These are phyloP conservation scores for Syngnathus acus DNA, from an alignment of 2,797 vertebrate species.

Conservation along the genomic window DNA sequence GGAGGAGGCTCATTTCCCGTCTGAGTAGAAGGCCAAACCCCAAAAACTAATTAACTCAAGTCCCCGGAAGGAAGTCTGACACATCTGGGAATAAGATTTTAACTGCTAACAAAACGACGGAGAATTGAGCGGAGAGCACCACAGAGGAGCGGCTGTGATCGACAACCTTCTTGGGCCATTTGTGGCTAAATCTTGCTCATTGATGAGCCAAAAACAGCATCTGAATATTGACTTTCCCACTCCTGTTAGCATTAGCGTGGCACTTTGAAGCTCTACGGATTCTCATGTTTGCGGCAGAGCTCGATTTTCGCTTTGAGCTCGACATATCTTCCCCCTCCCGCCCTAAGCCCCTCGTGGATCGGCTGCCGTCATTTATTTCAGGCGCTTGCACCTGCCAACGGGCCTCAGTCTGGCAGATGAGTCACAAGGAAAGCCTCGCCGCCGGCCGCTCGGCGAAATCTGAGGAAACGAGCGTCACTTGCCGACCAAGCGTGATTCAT, in stretches of 20 bases:
- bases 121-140: neutral
- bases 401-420: constrained; percentile 53
- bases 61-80: constrained; percentile 8
- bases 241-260: neutral
- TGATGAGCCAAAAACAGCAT: no score
- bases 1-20: constrained; percentile 47
- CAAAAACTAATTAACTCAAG: constrained; percentile 36
- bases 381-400: constrained; percentile 66
- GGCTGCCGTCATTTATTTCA: constrained; percentile 62
- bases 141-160: neutral
- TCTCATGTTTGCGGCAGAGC: constrained; percentile 10
- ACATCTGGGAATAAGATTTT: neutral
- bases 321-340: constrained; percentile 25
- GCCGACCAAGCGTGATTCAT: neutral
- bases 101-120: neutral
- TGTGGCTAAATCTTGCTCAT: no score
- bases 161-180: no score
- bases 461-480: neutral
- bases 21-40: constrained; percentile 39
- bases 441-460: neutral
- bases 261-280: constrained; percentile 5
- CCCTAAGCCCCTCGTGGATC: constrained; percentile 18
- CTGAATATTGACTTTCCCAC: neutral
- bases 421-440: constrained; percentile 45
- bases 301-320: constrained; percentile 33